Evolutionary conservation across 2,888 invertebrate genomes (phyloP).

Genomic region (Trachelus tabidus): DNA sequence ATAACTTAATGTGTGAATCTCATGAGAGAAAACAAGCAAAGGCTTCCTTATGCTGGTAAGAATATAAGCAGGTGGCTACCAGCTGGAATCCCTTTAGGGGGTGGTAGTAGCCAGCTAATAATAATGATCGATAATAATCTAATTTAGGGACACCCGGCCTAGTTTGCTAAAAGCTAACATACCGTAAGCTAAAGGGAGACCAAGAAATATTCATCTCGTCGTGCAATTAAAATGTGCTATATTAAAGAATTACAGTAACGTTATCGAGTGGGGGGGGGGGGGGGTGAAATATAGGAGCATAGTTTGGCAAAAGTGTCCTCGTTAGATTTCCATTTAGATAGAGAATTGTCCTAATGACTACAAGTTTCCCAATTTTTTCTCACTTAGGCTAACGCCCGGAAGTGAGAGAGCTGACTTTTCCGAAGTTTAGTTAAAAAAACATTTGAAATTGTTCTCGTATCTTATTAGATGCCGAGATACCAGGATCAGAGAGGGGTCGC

Average conservation of each 20-base stretch:
- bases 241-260: not conserved
- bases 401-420: not conserved
- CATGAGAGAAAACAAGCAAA: not conserved
- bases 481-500: not conserved
- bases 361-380: constrained; percentile 39
- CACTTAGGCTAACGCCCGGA: not conserved
- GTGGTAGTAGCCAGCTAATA: not conserved
- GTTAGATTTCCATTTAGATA: constrained; percentile 60
- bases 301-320: constrained; percentile 38
- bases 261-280: not conserved
- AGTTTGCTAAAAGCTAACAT: not conserved
- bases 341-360: constrained; percentile 43
- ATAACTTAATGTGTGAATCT: not conserved
- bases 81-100: not conserved
- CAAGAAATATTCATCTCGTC: constrained; percentile 13
- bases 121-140: not conserved
- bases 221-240: not conserved
- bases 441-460: not conserved
- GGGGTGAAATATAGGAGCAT: not conserved
- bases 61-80: not conserved
- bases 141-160: not conserved
- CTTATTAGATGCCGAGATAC: not conserved
- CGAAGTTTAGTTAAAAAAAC: not conserved
- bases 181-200: not conserved
- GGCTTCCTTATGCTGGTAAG: not conserved